A percentile compares a stretch with the other conserved stretches of the same genome.
Conservation (phyloP, 2,888 invertebrate genomes). For the Cryptocephalus primarius region DNA sequence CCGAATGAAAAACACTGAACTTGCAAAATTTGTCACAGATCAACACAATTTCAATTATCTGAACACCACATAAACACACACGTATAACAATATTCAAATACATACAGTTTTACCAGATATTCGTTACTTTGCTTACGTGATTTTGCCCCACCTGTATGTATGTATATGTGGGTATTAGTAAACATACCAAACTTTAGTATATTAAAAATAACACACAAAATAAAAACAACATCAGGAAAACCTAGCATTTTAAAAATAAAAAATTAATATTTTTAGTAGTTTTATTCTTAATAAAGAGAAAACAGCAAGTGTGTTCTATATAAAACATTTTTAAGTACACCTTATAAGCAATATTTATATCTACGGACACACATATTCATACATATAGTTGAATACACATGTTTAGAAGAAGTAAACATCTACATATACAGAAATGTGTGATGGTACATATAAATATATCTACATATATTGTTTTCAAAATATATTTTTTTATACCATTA, state of each 20-base stretch:
- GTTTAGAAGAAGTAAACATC: constrained; percentile 1
- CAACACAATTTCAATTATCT: constrained; percentile 37
- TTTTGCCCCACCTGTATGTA: constrained; percentile 42
- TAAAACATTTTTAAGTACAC: constrained; percentile 33
- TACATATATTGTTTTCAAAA: no score
- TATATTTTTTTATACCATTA: no score
- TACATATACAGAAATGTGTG: constrained; percentile 11
- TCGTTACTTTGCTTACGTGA: constrained; percentile 41
- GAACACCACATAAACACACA: constrained; percentile 40
- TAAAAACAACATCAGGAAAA: constrained; percentile 17
- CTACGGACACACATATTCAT: constrained; percentile 10
- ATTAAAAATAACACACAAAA: constrained; percentile 30
- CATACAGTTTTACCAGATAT: constrained; percentile 41
- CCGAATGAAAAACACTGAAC: constrained; percentile 36
- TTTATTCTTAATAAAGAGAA: constrained; percentile 23
- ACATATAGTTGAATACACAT: constrained; percentile 11
- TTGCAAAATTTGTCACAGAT: constrained; percentile 37
- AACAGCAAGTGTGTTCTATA: constrained; percentile 35
- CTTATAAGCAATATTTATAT: constrained; percentile 18
- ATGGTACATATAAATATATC: constrained; percentile 11
- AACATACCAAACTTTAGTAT: constrained; percentile 30
- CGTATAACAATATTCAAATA: constrained; percentile 39
- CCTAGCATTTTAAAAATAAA: constrained; percentile 22
- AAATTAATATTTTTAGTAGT: constrained; percentile 5
- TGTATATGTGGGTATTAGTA: constrained; percentile 41